These are phyloP conservation scores for Mizuhopecten yessoensis DNA, from an alignment of 1,140 invertebrate species.

Conservation along the genomic window DNA sequence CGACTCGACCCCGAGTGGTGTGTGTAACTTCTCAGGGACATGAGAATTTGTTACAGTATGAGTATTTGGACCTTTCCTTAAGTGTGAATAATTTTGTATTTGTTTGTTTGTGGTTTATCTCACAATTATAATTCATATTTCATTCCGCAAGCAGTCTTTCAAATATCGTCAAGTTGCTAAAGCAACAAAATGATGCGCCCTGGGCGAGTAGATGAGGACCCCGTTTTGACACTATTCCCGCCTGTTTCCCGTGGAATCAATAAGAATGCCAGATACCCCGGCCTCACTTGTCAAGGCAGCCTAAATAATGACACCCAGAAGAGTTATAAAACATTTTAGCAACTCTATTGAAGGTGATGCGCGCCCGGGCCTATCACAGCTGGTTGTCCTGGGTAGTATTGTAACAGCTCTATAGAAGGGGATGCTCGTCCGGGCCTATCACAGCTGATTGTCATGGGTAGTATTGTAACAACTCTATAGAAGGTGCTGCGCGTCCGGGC, in stretches of 20 bases:
- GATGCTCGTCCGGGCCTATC: neutral
- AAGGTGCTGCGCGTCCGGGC: neutral
- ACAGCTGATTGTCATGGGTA: too few species aligned
- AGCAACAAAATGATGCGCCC: neutral
- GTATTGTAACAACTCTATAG: neutral
- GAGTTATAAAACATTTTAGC: neutral
- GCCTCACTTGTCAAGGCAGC: neutral
- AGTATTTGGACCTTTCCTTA: too few species aligned
- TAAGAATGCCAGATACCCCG: neutral
- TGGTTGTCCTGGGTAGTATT: too few species aligned
- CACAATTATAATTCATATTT: neutral
- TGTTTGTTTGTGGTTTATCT: too few species aligned
- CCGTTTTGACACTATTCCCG: conserved; percentile 11
- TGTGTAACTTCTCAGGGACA: too few species aligned
- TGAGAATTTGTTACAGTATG: too few species aligned
- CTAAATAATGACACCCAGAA: conserved; percentile 6
- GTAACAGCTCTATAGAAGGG: neutral
- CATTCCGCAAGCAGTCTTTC: neutral
- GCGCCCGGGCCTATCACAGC: neutral
- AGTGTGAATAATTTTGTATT: too few species aligned
- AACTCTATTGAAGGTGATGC: conserved; percentile 6
- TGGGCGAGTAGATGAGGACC: neutral
- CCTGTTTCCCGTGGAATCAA: neutral
- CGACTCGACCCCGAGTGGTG: too few species aligned
- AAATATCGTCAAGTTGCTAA: neutral